A percentile compares a stretch with the other conserved stretches of the same genome.
Conservation (phyloP, 2,888 invertebrate genomes). For the Hirtodrosophila histrioides region DNA sequence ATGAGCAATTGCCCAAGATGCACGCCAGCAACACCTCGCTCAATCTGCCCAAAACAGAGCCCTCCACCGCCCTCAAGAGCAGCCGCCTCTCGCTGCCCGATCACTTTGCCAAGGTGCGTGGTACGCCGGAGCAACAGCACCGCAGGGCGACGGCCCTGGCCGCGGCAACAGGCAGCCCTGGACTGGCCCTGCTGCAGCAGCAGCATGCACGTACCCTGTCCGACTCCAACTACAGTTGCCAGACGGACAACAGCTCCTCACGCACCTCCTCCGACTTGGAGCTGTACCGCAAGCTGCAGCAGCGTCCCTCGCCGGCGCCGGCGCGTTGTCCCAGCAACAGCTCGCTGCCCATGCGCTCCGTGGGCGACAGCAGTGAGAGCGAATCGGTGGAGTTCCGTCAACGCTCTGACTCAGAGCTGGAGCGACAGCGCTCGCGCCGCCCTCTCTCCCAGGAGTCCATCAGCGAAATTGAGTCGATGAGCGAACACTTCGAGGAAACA, state of each 20-base stretch:
- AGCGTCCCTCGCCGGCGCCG: constrained; percentile 33
- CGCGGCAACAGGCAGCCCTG: constrained; percentile 44
- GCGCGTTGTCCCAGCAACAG: constrained; percentile 79
- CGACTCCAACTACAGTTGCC: constrained; percentile 84
- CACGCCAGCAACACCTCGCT: constrained; percentile 83
- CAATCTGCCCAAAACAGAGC: constrained; percentile 79
- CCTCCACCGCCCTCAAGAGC: constrained; percentile 73
- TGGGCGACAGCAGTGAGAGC: constrained; percentile 81
- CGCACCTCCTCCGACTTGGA: constrained; percentile 84
- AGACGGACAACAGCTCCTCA: constrained; percentile 83
- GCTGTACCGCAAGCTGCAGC: constrained; percentile 83
- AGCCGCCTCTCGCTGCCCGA: constrained; percentile 84
- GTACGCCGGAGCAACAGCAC: constrained; percentile 51
- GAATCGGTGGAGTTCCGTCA: constrained; percentile 86
- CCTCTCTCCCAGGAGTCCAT: constrained; percentile 90
- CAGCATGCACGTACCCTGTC: constrained; percentile 82
- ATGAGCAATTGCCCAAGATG: constrained; percentile 83
- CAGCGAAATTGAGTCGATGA: constrained; percentile 88
- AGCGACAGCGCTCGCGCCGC: constrained; percentile 88
- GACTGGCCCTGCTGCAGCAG: constrained; percentile 63
- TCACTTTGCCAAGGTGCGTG: constrained; percentile 81
- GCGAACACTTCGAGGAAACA: constrained; percentile 86
- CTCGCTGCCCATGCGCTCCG: constrained; percentile 73
- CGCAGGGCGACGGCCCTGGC: constrained; percentile 25
- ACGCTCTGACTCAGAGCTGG: constrained; percentile 85